phyloP scores from a whole-genome alignment of 2,888 invertebrate genomes.

The Hanleya hanleyi region DNA sequence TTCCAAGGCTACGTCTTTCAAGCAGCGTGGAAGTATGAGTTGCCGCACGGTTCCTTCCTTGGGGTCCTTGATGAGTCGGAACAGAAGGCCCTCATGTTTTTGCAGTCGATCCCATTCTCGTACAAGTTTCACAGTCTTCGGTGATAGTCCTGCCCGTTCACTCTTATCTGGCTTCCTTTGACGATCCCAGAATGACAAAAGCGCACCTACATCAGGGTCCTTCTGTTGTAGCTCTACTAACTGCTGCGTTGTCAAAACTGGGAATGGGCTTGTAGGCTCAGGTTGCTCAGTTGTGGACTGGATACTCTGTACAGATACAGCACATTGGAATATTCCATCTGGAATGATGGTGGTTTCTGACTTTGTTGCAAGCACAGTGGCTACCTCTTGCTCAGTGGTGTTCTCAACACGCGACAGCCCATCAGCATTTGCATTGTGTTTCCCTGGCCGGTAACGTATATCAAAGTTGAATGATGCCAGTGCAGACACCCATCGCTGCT shows the following conservation, averaged over 20 bases:
- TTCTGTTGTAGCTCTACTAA: background rate
- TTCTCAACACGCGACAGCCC: conserved; percentile 1
- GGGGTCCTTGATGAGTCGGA: conserved; percentile 9
- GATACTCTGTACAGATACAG: no score
- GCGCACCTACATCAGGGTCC: background rate
- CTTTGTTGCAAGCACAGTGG: background rate
- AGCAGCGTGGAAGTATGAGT: conserved; percentile 11
- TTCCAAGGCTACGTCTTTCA: conserved; percentile 14
- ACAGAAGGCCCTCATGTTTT: conserved; percentile 15
- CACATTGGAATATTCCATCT: no score
- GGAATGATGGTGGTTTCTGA: background rate
- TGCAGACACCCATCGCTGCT: background rate
- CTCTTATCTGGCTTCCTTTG: background rate
- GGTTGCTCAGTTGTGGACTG: no score
- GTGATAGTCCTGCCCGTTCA: background rate
- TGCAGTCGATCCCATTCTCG: conserved; percentile 6
- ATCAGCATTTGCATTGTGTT: conserved; percentile 7
- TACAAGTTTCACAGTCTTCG: background rate
- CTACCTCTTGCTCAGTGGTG: background rate
- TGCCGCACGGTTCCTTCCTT: conserved; percentile 14
- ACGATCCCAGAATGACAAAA: background rate
- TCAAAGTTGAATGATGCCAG: conserved; percentile 3
- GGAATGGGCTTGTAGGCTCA: background rate
- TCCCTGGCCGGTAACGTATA: background rate
- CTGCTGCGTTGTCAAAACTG: background rate